phyloP scores from a whole-genome alignment of 1,140 invertebrate species.

The Brachionus plicatilis region DNA sequence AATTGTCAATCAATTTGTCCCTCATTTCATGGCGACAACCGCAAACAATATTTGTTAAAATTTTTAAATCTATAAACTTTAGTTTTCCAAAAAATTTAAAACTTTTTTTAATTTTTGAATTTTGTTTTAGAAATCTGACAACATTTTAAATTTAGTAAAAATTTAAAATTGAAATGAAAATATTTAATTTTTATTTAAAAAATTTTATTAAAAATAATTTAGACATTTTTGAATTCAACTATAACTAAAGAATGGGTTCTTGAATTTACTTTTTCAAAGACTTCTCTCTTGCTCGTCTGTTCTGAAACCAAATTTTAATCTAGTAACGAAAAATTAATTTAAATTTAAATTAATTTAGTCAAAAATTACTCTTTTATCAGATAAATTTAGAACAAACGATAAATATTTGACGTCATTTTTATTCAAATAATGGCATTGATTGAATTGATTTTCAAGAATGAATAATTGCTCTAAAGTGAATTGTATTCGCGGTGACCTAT shows the following conservation, averaged over 20 bases:
- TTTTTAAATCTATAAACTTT: too few species aligned
- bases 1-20: too few species aligned
- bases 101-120: too few species aligned
- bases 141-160: too few species aligned
- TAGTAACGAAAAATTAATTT: neutral
- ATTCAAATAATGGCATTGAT: conserved; percentile 19
- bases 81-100: too few species aligned
- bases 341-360: neutral
- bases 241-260: neutral
- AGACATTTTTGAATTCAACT: neutral
- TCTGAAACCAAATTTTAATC: conserved; percentile 28
- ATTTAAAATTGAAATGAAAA: too few species aligned
- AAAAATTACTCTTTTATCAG: conserved; percentile 28
- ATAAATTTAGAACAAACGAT: conserved; percentile 1
- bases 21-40: too few species aligned
- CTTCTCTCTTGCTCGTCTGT: conserved; percentile 16
- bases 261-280: neutral
- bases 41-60: too few species aligned
- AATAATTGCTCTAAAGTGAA: conserved; percentile 4
- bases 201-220: too few species aligned
- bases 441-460: conserved; percentile 11
- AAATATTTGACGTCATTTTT: conserved; percentile 32
- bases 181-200: neutral
- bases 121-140: too few species aligned
- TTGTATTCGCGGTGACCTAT: neutral